phyloP scores from a whole-genome alignment of 2,797 vertebrate genomes.

The Macropus fuliginosus region DNA sequence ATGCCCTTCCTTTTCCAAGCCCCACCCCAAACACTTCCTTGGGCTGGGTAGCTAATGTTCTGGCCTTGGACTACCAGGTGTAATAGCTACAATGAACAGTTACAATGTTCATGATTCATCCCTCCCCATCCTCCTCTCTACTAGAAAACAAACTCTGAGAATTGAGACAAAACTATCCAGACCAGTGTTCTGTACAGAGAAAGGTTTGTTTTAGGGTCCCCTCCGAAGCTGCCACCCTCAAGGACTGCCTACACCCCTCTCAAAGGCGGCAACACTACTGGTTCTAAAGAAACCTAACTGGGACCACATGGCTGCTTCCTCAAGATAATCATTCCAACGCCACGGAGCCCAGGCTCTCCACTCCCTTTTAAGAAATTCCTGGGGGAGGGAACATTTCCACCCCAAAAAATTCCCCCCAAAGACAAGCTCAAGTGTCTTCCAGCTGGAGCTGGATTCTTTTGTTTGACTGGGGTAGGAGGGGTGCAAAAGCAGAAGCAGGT shows the following conservation, averaged over 20 bases:
- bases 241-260: not conserved
- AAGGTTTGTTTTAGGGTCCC: not conserved
- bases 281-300: constrained; percentile 58
- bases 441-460: constrained; percentile 59
- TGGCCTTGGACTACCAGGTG: not conserved
- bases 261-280: constrained; percentile 18
- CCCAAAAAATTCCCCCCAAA: constrained; percentile 26
- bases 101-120: not conserved
- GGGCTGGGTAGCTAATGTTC: not conserved
- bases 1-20: not conserved
- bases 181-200: not conserved
- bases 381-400: constrained; percentile 15
- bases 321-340: constrained; percentile 56
- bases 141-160: not conserved
- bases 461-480: constrained; percentile 40
- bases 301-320: constrained; percentile 55
- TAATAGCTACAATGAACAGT: not conserved
- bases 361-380: constrained; percentile 63
- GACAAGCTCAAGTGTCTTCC: constrained; percentile 62
- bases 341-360: constrained; percentile 34
- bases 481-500: constrained; percentile 34
- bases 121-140: not conserved
- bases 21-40: not conserved
- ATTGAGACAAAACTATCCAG: not conserved
- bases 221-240: not conserved